Evolutionary conservation across 2,797 vertebrate species (phyloP), one percentile per base, ranked within the genome.

Genomic region (Smutsia gigantea): DNA sequence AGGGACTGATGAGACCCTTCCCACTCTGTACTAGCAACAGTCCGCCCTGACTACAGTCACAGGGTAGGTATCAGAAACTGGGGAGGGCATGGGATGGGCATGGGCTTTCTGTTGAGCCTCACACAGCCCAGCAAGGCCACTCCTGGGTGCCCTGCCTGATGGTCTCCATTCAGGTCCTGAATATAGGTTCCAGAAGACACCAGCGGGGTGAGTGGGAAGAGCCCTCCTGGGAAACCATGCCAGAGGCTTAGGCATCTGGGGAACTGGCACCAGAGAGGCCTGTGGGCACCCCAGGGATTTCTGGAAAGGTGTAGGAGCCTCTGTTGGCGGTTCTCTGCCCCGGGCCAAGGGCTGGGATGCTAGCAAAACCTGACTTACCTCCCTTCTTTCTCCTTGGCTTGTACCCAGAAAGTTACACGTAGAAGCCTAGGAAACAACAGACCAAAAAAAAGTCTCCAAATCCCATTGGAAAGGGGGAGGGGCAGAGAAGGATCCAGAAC

Each of bases 1-100:
- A 93, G 25, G 68, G 88, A 95, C 1, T 10, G 21, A 34, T 66
- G 39, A 46, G 64, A 42, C 82, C 93, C 94, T 96, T 87, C 96
- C 61, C 87, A 11, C 49, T 11, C 4, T 27, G 18, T 18, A 11
- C 55, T 27, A 7, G 25, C 19, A 23, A 3, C 55, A 2, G 3
- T 9, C 29, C 19, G 18, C 6, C 27, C 3, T 23, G 10, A 18
- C 37, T 15, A 1, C 4, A 0, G 23, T 12, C 31, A 4, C 17
- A 7, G 12, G 7, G 3, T 18, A 11, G 53, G 15, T 21, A 7
- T 49, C 10, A 55, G 37, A 55, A 25, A 11, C 19, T 51, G 63
- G 13, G 42, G 3, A 10, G 10, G 5, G 4, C 0, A 10, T 3
- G 1, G 15, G 6, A 19, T 4, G n/a, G 37, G 17, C 34, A 21